Conservation (phyloP, 2,888 invertebrate genomes). For the Acleris cristana region DNA sequence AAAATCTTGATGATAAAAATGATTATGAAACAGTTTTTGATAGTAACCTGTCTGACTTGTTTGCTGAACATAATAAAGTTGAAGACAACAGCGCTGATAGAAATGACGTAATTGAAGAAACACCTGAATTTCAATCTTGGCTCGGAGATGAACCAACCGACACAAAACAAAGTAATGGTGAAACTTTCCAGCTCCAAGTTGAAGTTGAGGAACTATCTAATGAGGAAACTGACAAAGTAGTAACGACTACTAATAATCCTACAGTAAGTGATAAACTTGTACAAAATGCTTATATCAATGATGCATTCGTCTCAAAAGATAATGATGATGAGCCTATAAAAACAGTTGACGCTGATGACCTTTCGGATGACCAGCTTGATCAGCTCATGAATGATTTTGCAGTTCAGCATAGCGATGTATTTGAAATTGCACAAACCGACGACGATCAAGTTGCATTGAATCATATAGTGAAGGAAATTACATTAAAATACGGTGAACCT, state of each 20-base stretch:
- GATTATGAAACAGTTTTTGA: constrained; percentile 48
- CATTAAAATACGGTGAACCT: constrained; percentile 54
- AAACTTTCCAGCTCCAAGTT: constrained; percentile 20
- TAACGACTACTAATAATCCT: too few species aligned
- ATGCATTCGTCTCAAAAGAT: constrained; percentile 14
- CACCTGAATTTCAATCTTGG: constrained; percentile 37
- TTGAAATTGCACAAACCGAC: constrained; percentile 2
- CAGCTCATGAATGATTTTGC: constrained; percentile 26
- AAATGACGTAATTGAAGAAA: constrained; percentile 40
- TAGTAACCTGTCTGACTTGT: constrained; percentile 46
- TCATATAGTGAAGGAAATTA: constrained; percentile 44
- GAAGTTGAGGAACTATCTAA: constrained; percentile 22
- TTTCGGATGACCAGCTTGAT: constrained; percentile 19
- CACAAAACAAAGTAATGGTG: constrained; percentile 31
- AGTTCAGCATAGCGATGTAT: constrained; percentile 17
- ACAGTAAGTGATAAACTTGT: too few species aligned
- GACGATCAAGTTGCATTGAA: not conserved
- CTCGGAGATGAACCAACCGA: constrained; percentile 23
- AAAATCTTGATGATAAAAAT: constrained; percentile 39
- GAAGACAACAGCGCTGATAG: constrained; percentile 32
- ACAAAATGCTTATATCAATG: constrained; percentile 7
- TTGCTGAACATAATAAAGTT: constrained; percentile 39
- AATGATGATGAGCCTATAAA: not conserved
- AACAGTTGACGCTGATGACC: constrained; percentile 14
- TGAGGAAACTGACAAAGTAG: constrained; percentile 9